Evolutionary conservation across 2,888 invertebrate species (phyloP), one percentile per base, ranked within the genome.

Genomic region (Ferdinandea cuprea): DNA sequence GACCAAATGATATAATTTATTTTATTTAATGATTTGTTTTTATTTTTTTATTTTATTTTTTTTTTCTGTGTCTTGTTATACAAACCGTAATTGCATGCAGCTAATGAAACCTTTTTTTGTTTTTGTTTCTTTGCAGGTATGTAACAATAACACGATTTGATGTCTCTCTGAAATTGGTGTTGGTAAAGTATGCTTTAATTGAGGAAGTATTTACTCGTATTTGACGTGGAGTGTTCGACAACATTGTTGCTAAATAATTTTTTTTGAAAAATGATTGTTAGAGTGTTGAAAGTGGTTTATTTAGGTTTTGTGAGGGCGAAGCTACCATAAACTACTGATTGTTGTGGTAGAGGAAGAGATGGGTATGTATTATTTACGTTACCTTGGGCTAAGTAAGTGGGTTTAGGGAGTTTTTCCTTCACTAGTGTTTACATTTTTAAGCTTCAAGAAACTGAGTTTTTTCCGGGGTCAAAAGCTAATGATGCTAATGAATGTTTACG

Each of bases 131-230:
- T 81, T 71, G 15, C 76, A 81, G 66, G 66, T 66, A 66, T 32
- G 66, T 66, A 30, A 35, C 42, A 7, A 30, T 15, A 13, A 32
- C 3, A 54, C 19, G 21, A n/a, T 11, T 13, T 40, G 4, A 17
- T 42, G 42, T 17, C 40, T 17, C 40, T 42, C 42, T 59, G 7
- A 25, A 35, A 25, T 35, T 13, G 32, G 1, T 65, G 21, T 28
- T 3, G 74, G 74, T 58, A 30, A 69, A 56, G 73, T 68, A 73
- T 17, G 11, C 30, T 61, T 72, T 61, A 72, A 72, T 54, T 79
- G 54, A 73, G 71, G 65, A 72, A 65, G 11, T 19, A 19, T 63
- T 63, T 73, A 19, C 28, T 56, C n/a, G 15, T 13, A 35, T 25
- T 50, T 61, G 32, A 37, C 25, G 28, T 50, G 21, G 8, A 15